A percentile compares a stretch with the other conserved stretches of the same genome.
Evolutionary conservation across 1,140 invertebrate genomes (phyloP).

Genomic region (Radopholus similis): DNA sequence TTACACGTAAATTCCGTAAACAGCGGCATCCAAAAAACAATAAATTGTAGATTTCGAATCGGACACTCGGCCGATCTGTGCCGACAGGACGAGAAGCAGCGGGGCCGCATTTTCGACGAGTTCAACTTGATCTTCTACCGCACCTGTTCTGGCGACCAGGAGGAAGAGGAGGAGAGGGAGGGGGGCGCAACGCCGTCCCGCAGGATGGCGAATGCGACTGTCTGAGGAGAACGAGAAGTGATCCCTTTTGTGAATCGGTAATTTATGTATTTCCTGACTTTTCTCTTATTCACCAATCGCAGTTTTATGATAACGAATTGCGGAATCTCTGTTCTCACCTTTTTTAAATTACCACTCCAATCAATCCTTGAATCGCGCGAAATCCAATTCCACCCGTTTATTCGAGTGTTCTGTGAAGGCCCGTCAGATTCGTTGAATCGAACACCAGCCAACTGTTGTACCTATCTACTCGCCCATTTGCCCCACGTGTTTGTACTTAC

Average conservation of each 20-base stretch:
- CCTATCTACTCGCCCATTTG: neutral
- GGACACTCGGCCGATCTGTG: constrained; percentile 49
- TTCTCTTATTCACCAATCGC: neutral
- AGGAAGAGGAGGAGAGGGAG: neutral
- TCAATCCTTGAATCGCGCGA: constrained; percentile 13
- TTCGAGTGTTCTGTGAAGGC: constrained; percentile 10
- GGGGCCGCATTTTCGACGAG: constrained; percentile 48
- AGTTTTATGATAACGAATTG: neutral
- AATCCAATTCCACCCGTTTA: constrained; percentile 11
- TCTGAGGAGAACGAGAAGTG: neutral
- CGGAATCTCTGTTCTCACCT: neutral
- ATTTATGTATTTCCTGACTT: neutral
- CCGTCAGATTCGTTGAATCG: neutral
- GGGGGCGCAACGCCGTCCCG: neutral
- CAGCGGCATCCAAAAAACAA: neutral
- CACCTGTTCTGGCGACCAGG: constrained; percentile 25
- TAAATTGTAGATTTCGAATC: constrained; percentile 43
- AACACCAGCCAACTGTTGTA: no score
- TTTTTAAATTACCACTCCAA: neutral
- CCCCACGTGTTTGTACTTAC: neutral
- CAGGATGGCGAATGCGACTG: neutral
- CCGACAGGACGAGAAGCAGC: constrained; percentile 31
- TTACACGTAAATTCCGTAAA: constrained; percentile 25
- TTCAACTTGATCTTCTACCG: constrained; percentile 59
- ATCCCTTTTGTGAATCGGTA: neutral